Percentiles rank a stretch among this genome's conserved stretches.
phyloP scores from a whole-genome alignment of 2,888 invertebrate species.

The Cylloceria caligata region DNA sequence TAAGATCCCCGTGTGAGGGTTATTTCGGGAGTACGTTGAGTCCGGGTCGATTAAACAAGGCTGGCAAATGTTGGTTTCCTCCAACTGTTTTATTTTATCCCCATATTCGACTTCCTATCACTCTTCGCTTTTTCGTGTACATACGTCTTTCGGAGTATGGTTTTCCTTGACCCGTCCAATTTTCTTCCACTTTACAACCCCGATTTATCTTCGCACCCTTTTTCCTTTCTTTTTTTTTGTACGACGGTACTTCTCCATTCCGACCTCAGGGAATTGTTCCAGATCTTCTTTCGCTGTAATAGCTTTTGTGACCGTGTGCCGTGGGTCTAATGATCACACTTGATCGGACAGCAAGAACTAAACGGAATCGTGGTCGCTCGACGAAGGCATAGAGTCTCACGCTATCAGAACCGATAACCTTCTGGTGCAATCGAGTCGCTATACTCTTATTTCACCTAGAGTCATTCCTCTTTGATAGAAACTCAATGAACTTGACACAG shows the following conservation, averaged over 20 bases:
- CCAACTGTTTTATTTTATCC: constrained; percentile 35
- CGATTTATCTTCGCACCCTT: background rate
- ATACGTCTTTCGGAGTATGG: no score
- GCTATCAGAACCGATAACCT: background rate
- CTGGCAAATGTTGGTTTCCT: constrained; percentile 32
- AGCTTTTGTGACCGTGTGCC: constrained; percentile 18
- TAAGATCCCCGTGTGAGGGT: constrained; percentile 31
- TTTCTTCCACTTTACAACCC: background rate
- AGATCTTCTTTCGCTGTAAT: background rate
- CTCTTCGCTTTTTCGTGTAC: constrained; percentile 2
- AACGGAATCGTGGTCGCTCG: constrained; percentile 61
- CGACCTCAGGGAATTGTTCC: background rate
- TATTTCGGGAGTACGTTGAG: constrained; percentile 48
- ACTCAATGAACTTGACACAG: no score
- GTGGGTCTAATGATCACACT: constrained; percentile 65
- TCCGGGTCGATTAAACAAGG: constrained; percentile 29
- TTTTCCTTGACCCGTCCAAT: background rate
- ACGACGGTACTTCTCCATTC: background rate
- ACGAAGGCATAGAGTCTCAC: background rate
- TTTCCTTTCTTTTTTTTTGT: background rate
- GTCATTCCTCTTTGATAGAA: no score
- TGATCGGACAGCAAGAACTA: constrained; percentile 65
- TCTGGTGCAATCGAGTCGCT: background rate
- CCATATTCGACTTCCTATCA: constrained; percentile 9
- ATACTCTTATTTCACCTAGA: background rate